Percentiles rank a stretch among this genome's conserved stretches.
These are phyloP conservation scores for Zalophus californianus DNA, from an alignment of 2,797 vertebrate species.

Conservation along the genomic window DNA sequence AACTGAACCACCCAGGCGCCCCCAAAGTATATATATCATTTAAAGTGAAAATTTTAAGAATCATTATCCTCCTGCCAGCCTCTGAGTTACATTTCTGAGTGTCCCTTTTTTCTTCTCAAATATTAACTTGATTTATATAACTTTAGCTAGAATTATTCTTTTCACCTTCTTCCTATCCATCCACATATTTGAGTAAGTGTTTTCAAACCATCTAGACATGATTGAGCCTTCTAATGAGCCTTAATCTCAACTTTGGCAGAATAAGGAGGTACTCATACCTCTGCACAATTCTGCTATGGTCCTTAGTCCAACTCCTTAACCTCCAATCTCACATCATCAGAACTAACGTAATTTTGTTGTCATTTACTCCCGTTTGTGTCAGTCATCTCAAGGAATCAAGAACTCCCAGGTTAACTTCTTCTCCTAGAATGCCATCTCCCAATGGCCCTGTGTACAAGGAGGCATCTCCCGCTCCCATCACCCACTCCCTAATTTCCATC, in stretches of 20 bases:
- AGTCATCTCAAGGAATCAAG: neutral
- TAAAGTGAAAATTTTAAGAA: slow-evolving; percentile 9
- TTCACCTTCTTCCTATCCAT: neutral
- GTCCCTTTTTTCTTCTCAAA: neutral
- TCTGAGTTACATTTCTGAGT: neutral
- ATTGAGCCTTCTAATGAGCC: rapidly evolving
- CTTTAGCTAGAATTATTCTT: neutral
- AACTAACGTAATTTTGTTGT: neutral
- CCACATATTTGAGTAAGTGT: neutral
- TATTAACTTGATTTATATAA: neutral
- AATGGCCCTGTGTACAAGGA: neutral
- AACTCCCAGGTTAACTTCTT: neutral
- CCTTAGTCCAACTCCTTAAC: neutral
- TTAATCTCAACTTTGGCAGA: neutral
- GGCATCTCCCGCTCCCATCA: no score
- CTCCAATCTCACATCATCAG: neutral
- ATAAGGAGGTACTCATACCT: no score
- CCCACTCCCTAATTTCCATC: neutral
- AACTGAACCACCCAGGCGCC: no score
- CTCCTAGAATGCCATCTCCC: neutral
- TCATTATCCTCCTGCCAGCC: neutral
- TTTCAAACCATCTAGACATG: neutral
- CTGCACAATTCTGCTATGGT: rapidly evolving
- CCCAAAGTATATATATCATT: neutral
- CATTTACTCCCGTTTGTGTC: neutral